Evolutionary conservation across 2,113 vertebrate species (phyloP), one percentile per base, ranked within the genome.

Genomic region (Pyxicephalus adspersus): DNA sequence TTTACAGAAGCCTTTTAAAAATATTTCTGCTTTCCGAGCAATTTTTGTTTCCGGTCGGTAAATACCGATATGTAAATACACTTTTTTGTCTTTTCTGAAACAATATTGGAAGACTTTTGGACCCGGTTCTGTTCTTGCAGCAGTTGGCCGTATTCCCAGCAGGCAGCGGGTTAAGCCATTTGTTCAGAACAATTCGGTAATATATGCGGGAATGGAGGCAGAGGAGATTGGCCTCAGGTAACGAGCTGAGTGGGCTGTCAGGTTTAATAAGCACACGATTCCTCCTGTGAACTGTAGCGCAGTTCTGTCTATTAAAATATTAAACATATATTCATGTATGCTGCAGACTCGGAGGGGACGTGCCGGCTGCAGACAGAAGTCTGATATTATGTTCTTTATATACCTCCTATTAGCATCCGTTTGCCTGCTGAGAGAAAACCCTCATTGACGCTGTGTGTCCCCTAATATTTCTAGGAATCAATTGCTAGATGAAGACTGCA

Each of bases 251-350:
- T 26, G 70, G 60, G 28, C 79, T 81, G 79, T 81, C 79, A 81
- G 50, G 28, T 74, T 74, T 81, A 74, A 81, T 81, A 74, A 81
- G 57, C 60, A 23, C 54, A 61, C 70, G 51, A 73, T 74, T 54
- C 64, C 79, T 81, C 79, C 54, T 63, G 79, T 74, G 79, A 78
- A 61, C 78, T 63, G 58, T 61, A 63, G 23, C 15, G 45, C 79
- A 38, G 68, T 73, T 73, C 79, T 81, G 34, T 64, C 58, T 81
- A 57, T 73, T 81, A 74, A 81, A 81, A 81, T 81, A 81, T 81
- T 81, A 74, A 81, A 74, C 79, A 26, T 55, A 73, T 74, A 81
- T 81, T 63, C 70, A 34, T 65, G 79, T 57, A 38, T 26, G 9
- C 70, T 26, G 4, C 60, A 23, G 60, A 64, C 60, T 74, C 70